Percentiles rank a stretch among this genome's conserved stretches.
phyloP scores from a whole-genome alignment of 2,888 invertebrate species.

The Eugnorisma glareosa region DNA sequence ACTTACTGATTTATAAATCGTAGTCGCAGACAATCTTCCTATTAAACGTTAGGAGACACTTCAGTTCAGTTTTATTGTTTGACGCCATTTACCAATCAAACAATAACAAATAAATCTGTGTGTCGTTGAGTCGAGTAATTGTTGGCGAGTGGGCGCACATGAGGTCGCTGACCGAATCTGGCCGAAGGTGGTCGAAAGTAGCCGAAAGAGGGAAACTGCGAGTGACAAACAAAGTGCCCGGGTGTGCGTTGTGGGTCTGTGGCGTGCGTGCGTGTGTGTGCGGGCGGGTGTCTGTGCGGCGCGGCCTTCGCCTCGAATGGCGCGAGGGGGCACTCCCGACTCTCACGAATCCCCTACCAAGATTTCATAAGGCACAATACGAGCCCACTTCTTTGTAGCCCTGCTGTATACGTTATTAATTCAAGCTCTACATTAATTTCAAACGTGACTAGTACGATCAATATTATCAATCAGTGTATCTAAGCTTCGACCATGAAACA shows the following conservation, averaged over 20 bases:
- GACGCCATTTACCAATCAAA: slow-evolving; percentile 19
- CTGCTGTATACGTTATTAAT: slow-evolving; percentile 37
- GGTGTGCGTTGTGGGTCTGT: slow-evolving; percentile 22
- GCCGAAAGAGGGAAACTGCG: slow-evolving; percentile 29
- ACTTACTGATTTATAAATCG: slow-evolving; percentile 23
- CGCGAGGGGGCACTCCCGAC: slow-evolving; percentile 40
- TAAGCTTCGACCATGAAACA: neutral
- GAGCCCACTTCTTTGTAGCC: slow-evolving; percentile 15
- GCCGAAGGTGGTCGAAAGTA: slow-evolving; percentile 31
- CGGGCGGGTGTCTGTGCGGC: neutral
- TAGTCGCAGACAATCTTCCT: neutral
- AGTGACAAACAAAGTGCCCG: slow-evolving; percentile 39
- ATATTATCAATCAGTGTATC: slow-evolving; percentile 34
- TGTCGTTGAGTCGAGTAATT: neutral
- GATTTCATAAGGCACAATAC: slow-evolving; percentile 30
- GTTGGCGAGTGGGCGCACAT: slow-evolving; percentile 4
- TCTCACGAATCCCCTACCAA: slow-evolving; percentile 46
- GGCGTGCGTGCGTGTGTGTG: neutral
- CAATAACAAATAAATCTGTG: slow-evolving; percentile 21
- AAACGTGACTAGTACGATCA: slow-evolving; percentile 30
- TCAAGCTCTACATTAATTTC: slow-evolving; percentile 19
- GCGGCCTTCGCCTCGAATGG: slow-evolving; percentile 64
- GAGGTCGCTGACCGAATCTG: slow-evolving; percentile 1
- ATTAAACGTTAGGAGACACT: neutral
- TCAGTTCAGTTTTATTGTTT: slow-evolving; percentile 21